Evolutionary conservation across 2,113 vertebrate genomes (phyloP), one percentile per base, ranked within the genome.

Genomic region (Stegostoma tigrinum): DNA sequence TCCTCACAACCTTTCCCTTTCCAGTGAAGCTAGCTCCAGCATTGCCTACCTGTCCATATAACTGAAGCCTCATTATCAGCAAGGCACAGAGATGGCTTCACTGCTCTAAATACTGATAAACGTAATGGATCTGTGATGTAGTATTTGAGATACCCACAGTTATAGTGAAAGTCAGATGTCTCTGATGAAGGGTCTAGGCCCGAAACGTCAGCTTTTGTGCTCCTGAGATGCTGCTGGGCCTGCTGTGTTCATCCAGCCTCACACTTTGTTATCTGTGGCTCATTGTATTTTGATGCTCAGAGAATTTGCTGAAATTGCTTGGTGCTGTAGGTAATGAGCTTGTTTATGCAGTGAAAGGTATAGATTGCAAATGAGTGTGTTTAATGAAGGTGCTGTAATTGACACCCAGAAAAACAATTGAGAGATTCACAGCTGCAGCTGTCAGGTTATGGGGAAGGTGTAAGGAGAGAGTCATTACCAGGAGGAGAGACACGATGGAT

Each of bases 331-430:
- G 55, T 91, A 91, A 64, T 61, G 55, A 91, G 30, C 52, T 91
- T 64, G 87, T 91, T 55, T 91, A 91, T 61, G 52, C 55, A 21
- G 30, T 91, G 87, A 64, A 61, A 34, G n/a, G 52, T 64, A 61
- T 52, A 64, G 5, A 27, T 19, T 64, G 87, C 87, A 91, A 89
- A 61, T 21, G 55, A 34, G 87, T 2, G 55, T 34, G 30, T 61
- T 91, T 91, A 91, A 91, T 91, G 87, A 91, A 91, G 87, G 27
- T 90, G 52, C 52, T 34, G 27, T 89, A 52, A 89, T 52, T 89
- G 86, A 89, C 86, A 55, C 61, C 19, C 87, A 90, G 87, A 55
- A 64, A 64, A 91, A 64, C 87, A 91, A n/a, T 61, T 2, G 14
- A 64, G 87, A 90, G 27, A 91, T 34, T 17, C 52, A n/a, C 87